Conservation (phyloP, 2,888 invertebrate genomes). For the Sussaba pulchella region DNA sequence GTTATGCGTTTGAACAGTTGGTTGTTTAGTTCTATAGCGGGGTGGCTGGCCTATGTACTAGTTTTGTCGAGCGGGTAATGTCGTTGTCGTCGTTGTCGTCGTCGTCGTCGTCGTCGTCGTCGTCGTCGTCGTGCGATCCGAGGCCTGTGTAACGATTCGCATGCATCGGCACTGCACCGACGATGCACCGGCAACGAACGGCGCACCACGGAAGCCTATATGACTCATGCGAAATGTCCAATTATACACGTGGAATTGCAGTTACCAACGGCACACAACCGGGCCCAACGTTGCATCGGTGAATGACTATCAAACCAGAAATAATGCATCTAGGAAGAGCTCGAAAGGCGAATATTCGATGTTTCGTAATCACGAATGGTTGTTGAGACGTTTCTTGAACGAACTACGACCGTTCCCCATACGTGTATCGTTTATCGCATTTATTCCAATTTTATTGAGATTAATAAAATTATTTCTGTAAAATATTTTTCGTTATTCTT, state of each 20-base stretch:
- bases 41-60: slow-evolving; percentile 5
- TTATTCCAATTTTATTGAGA: no score
- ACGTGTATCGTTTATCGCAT: no score
- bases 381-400: slow-evolving; percentile 13
- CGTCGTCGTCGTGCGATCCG: no score
- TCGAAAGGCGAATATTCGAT: neutral
- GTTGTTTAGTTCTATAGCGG: neutral
- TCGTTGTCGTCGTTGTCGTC: no score
- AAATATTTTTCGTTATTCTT: no score
- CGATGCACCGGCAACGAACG: neutral
- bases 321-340: slow-evolving; percentile 30
- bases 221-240: slow-evolving; percentile 19
- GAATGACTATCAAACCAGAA: slow-evolving; percentile 17
- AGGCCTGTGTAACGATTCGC: slow-evolving; percentile 6
- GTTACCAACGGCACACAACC: slow-evolving; percentile 4
- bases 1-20: slow-evolving; percentile 30
- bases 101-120: no score
- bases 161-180: no score
- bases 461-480: no score
- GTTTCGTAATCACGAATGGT: slow-evolving; percentile 24
- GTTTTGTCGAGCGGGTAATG: slow-evolving; percentile 2
- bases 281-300: neutral
- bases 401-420: no score
- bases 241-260: slow-evolving; percentile 30
- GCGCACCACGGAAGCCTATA: slow-evolving; percentile 1